Evolutionary conservation across 2,888 invertebrate species (phyloP).

Genomic region (Drosophila pegasa): DNA sequence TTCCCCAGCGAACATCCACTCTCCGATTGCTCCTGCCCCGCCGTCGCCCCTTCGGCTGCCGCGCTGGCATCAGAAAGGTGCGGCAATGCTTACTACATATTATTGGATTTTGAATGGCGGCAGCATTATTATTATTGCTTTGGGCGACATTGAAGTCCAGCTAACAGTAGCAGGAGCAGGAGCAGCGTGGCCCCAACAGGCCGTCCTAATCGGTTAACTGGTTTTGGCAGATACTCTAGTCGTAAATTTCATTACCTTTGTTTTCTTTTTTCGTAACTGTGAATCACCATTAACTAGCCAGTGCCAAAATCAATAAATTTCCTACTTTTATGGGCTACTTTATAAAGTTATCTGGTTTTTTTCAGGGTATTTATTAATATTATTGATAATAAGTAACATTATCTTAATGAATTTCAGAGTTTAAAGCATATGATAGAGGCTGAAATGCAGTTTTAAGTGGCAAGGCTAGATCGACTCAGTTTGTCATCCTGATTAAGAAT

Average conservation of each 20-base stretch:
- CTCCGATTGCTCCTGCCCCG: not conserved
- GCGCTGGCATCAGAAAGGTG: constrained; percentile 39
- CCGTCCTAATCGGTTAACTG: constrained; percentile 18
- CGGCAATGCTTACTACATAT: constrained; percentile 41
- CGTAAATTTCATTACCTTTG: constrained; percentile 29
- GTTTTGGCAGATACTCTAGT: constrained; percentile 32
- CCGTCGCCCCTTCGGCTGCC: not conserved
- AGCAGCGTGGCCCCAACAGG: not conserved
- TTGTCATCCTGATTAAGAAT: too few species aligned
- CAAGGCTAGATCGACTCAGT: too few species aligned
- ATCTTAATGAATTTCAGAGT: too few species aligned
- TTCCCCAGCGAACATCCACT: constrained; percentile 17
- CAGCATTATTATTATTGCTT: constrained; percentile 50
- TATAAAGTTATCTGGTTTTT: not conserved
- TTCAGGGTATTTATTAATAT: not conserved
- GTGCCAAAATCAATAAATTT: not conserved
- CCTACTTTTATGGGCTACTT: not conserved
- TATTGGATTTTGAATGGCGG: constrained; percentile 49
- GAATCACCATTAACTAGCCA: not conserved
- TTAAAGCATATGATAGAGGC: too few species aligned
- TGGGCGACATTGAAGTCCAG: constrained; percentile 42
- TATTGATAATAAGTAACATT: not conserved
- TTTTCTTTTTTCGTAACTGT: constrained; percentile 8
- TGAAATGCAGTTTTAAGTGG: too few species aligned
- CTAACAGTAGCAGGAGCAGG: constrained; percentile 6